A percentile compares a stretch with the other conserved stretches of the same genome.
Evolutionary conservation across 2,113 vertebrate genomes (phyloP).

Genomic region (Dascyllus trimaculatus): DNA sequence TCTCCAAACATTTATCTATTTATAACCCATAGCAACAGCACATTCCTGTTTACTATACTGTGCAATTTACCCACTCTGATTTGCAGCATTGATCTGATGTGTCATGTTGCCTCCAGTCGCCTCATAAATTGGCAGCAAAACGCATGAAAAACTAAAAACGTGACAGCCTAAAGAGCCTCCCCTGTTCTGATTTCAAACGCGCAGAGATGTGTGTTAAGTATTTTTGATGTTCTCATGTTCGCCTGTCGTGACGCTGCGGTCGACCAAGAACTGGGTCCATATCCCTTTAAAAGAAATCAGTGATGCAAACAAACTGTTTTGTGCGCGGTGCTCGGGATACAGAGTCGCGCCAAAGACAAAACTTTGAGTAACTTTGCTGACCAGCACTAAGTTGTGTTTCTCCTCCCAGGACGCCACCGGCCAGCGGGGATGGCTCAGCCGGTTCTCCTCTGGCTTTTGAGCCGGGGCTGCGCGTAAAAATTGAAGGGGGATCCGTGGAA

Average conservation of each 20-base stretch:
- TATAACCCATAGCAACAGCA: not conserved
- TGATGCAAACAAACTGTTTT: constrained; percentile 82
- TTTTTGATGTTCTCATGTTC: constrained; percentile 58
- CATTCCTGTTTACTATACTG: not conserved
- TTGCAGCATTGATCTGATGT: constrained; percentile 16
- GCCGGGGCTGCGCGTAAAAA: constrained; percentile 44
- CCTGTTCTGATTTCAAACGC: constrained; percentile 28
- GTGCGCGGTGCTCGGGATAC: constrained; percentile 70
- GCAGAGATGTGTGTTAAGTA: constrained; percentile 50
- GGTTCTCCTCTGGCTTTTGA: constrained; percentile 31
- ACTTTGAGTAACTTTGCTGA: constrained; percentile 79
- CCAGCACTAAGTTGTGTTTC: constrained; percentile 53
- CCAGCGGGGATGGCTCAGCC: constrained; percentile 17
- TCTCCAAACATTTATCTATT: not conserved
- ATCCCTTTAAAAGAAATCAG: constrained; percentile 82
- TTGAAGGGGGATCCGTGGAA: constrained; percentile 28
- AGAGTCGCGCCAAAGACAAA: constrained; percentile 83
- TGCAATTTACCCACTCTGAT: not conserved
- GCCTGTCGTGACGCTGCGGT: constrained; percentile 77
- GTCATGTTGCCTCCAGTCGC: constrained; percentile 13
- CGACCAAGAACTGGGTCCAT: constrained; percentile 78
- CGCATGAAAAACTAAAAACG: constrained; percentile 43
- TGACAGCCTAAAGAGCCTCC: constrained; percentile 18
- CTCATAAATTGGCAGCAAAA: constrained; percentile 45
- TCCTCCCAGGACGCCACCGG: constrained; percentile 42